Conservation (phyloP, 2,888 invertebrate genomes). For the Cosmopolites sordidus region DNA sequence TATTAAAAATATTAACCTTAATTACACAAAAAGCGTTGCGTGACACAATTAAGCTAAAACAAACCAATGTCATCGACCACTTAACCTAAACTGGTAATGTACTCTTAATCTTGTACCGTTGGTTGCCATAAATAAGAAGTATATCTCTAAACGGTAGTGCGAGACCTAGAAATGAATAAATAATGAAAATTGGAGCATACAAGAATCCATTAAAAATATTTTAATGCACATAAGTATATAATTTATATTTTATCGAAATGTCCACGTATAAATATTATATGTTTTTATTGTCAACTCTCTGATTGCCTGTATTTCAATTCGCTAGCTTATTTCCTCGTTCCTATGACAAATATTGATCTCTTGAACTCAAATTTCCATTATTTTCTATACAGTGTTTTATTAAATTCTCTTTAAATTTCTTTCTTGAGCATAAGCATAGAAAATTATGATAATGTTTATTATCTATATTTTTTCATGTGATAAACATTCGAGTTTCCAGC, state of each 20-base stretch:
- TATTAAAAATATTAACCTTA: neutral
- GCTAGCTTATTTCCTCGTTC: too few species aligned
- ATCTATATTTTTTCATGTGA: too few species aligned
- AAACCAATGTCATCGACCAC: neutral
- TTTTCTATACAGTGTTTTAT: too few species aligned
- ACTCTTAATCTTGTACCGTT: neutral
- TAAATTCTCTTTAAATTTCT: too few species aligned
- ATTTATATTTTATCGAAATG: neutral
- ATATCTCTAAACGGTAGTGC: neutral
- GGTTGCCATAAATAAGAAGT: neutral
- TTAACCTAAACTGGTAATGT: neutral
- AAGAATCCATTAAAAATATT: neutral
- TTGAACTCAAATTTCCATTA: too few species aligned
- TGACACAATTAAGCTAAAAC: slow-evolving; percentile 1
- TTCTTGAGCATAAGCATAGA: too few species aligned
- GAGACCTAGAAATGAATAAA: neutral
- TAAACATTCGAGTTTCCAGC: too few species aligned
- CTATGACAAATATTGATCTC: too few species aligned
- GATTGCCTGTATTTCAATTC: too few species aligned
- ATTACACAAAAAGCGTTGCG: neutral
- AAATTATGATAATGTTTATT: too few species aligned
- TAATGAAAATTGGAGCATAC: neutral
- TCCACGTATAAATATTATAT: too few species aligned
- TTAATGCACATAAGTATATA: neutral
- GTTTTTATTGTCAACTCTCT: too few species aligned